Conservation (phyloP, 1,140 invertebrate genomes). For the Drosophila ercepeae region DNA sequence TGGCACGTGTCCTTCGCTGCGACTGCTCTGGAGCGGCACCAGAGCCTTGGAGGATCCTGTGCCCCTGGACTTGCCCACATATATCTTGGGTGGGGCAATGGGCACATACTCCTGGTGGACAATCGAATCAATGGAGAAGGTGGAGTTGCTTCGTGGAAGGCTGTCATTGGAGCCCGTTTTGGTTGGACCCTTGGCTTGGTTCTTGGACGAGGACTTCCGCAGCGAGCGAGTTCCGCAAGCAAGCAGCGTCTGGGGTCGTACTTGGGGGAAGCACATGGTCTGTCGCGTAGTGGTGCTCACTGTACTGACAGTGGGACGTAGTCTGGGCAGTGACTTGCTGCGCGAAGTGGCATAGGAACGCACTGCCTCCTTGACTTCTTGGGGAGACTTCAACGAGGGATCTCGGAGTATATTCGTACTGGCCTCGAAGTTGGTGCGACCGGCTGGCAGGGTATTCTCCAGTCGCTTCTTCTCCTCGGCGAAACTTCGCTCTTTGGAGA, state of each 20-base stretch:
- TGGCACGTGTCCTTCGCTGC: constrained; percentile 68
- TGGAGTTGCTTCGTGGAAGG: constrained; percentile 76
- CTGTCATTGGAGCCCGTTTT: constrained; percentile 65
- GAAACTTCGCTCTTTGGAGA: constrained; percentile 83
- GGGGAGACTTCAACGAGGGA: constrained; percentile 86
- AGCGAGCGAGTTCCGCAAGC: constrained; percentile 52
- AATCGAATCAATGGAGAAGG: constrained; percentile 78
- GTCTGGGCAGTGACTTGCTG: constrained; percentile 70
- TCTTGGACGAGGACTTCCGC: constrained; percentile 42
- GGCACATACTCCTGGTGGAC: constrained; percentile 50
- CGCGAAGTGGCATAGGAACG: constrained; percentile 82
- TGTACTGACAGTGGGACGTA: constrained; percentile 44
- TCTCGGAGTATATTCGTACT: constrained; percentile 81
- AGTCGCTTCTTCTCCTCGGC: constrained; percentile 82
- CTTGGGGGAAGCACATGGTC: constrained; percentile 70
- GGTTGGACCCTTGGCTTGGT: constrained; percentile 15
- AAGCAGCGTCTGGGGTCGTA: constrained; percentile 53
- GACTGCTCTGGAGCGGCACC: constrained; percentile 57
- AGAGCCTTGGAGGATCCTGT: constrained; percentile 8
- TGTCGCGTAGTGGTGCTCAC: constrained; percentile 69
- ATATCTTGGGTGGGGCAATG: constrained; percentile 57
- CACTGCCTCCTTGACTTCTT: constrained; percentile 86
- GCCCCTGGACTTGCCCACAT: constrained; percentile 61
- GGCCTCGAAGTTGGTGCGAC: constrained; percentile 73
- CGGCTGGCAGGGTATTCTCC: constrained; percentile 69